Conservation (phyloP, 2,113 vertebrate species). For the Thermophis baileyi region DNA sequence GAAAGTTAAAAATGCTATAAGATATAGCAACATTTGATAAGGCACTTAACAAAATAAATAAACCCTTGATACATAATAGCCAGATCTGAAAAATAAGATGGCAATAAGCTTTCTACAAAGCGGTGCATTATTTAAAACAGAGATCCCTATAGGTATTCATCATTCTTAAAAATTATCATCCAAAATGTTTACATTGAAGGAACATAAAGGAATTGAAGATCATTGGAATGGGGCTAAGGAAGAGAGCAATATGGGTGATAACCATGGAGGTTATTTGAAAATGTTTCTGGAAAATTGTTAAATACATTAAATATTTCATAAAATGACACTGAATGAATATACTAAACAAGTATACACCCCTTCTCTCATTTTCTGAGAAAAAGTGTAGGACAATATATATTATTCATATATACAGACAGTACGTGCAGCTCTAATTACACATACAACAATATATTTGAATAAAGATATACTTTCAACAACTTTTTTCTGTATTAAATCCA, state of each 20-base stretch:
- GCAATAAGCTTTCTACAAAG: neutral
- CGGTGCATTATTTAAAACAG: neutral
- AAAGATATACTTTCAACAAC: conserved; percentile 65
- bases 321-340: neutral
- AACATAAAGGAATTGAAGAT: neutral
- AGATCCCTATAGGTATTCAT: neutral
- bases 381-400: neutral
- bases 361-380: neutral
- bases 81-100: neutral
- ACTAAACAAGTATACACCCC: neutral
- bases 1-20: neutral
- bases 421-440: rapidly evolving
- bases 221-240: neutral
- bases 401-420: neutral
- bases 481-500: conserved; percentile 72
- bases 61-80: neutral
- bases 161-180: neutral
- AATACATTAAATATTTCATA: neutral
- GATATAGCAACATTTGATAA: neutral
- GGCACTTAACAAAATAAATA: neutral
- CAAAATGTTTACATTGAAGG: neutral
- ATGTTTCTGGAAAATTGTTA: neutral
- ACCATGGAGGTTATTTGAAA: neutral
- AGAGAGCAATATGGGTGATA: neutral
- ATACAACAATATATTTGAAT: conserved; percentile 25